phyloP scores from a whole-genome alignment of 2,113 vertebrate species.

The Gallinago media region DNA sequence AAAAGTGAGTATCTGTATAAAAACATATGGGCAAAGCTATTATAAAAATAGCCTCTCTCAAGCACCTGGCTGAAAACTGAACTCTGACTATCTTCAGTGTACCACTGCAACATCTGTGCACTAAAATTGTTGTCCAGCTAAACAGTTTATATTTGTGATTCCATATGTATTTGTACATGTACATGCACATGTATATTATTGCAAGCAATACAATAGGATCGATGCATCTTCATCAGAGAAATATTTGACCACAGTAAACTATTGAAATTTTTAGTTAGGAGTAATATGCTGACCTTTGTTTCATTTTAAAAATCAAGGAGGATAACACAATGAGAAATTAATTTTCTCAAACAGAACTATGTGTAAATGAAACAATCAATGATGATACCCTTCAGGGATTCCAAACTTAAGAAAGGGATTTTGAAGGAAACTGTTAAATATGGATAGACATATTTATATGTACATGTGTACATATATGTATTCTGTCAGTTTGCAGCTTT shows the following conservation, averaged over 20 bases:
- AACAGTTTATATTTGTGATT: not conserved
- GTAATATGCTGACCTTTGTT: not conserved
- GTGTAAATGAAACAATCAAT: not conserved
- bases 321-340: not conserved
- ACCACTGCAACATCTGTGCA: not conserved
- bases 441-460: not conserved
- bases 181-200: not conserved
- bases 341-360: not conserved
- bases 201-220: not conserved
- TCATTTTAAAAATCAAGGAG: not conserved
- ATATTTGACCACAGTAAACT: not conserved
- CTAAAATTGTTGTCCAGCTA: not conserved
- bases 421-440: not conserved
- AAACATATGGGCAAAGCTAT: not conserved
- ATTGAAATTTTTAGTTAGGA: not conserved
- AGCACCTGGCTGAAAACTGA: not conserved
- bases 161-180: not conserved
- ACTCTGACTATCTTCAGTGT: not conserved
- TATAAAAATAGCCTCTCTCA: not conserved
- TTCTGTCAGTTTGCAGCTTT: not conserved
- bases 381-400: not conserved
- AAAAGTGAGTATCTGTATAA: not conserved
- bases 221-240: not conserved
- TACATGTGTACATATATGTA: no score
- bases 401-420: not conserved